Conservation (phyloP, 2,888 invertebrate species). For the Drosophila monieri region DNA sequence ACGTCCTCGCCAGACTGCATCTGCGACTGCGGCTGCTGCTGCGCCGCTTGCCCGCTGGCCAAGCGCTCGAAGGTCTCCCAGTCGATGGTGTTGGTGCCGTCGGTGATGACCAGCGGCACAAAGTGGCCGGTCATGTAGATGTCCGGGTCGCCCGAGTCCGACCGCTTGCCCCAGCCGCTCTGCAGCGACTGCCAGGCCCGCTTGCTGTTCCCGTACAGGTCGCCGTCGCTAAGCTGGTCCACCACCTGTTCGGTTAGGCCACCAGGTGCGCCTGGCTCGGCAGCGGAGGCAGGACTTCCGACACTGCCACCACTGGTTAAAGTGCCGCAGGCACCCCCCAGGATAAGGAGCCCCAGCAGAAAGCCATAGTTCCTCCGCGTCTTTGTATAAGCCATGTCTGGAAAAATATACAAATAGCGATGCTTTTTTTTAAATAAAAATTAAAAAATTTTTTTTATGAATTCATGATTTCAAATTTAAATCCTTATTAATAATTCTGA, state of each 20-base stretch:
- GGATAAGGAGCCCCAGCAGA: conserved; percentile 49
- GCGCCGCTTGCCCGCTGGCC: conserved; percentile 43
- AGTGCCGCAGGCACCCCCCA: conserved; percentile 34
- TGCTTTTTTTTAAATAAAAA: neutral
- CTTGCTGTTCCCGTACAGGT: conserved; percentile 80
- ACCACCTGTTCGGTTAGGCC: conserved; percentile 63
- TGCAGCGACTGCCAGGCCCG: conserved; percentile 88
- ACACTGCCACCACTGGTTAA: conserved; percentile 22
- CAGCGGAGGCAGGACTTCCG: conserved; percentile 18
- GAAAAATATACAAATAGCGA: conserved; percentile 1
- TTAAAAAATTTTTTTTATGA: neutral
- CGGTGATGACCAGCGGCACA: conserved; percentile 62
- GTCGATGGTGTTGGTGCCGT: conserved; percentile 67
- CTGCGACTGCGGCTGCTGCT: conserved; percentile 37
- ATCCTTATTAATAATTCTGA: too few relatives aligned
- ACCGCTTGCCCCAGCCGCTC: conserved; percentile 89
- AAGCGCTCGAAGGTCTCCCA: conserved; percentile 74
- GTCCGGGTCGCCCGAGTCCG: conserved; percentile 35
- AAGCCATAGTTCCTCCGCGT: conserved; percentile 20
- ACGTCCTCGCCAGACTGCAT: conserved; percentile 57
- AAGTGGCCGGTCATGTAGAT: conserved; percentile 66
- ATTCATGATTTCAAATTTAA: neutral
- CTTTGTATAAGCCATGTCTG: conserved; percentile 32
- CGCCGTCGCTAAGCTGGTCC: conserved; percentile 61
- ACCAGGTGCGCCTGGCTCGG: conserved; percentile 46